Percentiles rank a stretch among this genome's conserved stretches.
Conservation (phyloP, 2,888 invertebrate species). For the Cylindroiulus punctatus region DNA sequence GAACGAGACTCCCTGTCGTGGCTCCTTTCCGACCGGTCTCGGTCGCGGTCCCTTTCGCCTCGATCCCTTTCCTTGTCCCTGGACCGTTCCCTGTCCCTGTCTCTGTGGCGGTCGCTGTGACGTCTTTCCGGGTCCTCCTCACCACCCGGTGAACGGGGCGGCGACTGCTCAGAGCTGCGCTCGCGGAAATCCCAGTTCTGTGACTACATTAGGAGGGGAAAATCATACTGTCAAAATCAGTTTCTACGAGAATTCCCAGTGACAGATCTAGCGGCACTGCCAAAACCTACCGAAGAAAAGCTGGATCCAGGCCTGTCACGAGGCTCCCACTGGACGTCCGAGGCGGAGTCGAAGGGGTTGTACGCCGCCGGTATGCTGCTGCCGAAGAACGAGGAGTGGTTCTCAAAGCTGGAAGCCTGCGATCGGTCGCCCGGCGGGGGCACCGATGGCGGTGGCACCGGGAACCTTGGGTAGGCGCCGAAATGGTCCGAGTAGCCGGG, state of each 20-base stretch:
- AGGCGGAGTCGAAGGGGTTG: slow-evolving; percentile 57
- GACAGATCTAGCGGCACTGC: no score
- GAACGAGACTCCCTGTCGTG: slow-evolving; percentile 56
- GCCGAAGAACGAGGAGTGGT: slow-evolving; percentile 46
- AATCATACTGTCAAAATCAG: neutral
- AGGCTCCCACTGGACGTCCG: slow-evolving; percentile 56
- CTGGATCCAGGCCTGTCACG: slow-evolving; percentile 56
- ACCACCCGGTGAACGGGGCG: slow-evolving; percentile 44
- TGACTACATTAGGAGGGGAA: slow-evolving; percentile 2
- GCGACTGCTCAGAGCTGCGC: slow-evolving; percentile 59
- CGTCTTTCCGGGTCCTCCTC: slow-evolving; percentile 58
- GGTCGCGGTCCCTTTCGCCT: slow-evolving; percentile 58
- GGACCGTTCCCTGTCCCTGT: slow-evolving; percentile 56
- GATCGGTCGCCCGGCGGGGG: slow-evolving; percentile 50
- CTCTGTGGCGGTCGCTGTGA: slow-evolving; percentile 58
- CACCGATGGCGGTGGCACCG: slow-evolving; percentile 55
- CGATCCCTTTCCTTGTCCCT: slow-evolving; percentile 54
- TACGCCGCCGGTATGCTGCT: slow-evolving; percentile 53
- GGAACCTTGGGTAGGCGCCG: slow-evolving; percentile 38
- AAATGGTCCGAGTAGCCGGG: slow-evolving; percentile 52
- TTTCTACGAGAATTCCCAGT: no score
- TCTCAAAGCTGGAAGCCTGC: slow-evolving; percentile 55
- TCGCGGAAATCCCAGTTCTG: slow-evolving; percentile 58
- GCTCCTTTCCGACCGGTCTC: slow-evolving; percentile 58
- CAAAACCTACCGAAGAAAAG: slow-evolving; percentile 54